Percentiles rank a stretch among this genome's conserved stretches.
Conservation (phyloP, 2,797 vertebrate genomes). For the Propithecus perrieri region DNA sequence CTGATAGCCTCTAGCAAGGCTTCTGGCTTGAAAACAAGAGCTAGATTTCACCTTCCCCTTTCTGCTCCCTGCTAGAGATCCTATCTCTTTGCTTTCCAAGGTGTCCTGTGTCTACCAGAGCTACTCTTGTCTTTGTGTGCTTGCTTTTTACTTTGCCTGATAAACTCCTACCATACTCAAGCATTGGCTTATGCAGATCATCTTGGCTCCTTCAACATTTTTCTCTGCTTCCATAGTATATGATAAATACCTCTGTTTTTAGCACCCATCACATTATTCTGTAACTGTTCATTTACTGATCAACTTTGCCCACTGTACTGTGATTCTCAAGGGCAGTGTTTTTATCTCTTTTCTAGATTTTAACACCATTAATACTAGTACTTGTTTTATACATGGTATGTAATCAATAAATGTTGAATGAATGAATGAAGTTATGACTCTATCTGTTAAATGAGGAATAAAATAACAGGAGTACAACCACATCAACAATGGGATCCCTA, state of each 20-base stretch:
- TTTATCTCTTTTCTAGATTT: background rate
- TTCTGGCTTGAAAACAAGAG: background rate
- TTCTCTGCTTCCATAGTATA: background rate
- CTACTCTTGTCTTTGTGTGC: background rate
- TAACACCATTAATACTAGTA: background rate
- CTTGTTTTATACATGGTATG: background rate
- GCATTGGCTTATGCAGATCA: background rate
- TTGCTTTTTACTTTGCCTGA: background rate
- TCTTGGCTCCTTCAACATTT: background rate
- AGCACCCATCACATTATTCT: background rate
- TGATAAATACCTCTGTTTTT: background rate
- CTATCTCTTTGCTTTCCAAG: background rate
- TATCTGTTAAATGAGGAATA: background rate
- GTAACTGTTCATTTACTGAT: background rate
- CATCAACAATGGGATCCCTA: background rate
- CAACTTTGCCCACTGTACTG: background rate
- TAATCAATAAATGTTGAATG: background rate
- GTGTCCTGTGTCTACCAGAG: background rate
- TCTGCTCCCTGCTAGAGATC: background rate
- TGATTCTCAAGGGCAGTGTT: background rate
- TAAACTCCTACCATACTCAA: background rate
- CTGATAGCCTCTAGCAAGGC: background rate
- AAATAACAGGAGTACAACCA: background rate
- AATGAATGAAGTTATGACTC: background rate
- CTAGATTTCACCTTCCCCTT: background rate